phyloP scores from a whole-genome alignment of 2,888 invertebrate genomes.

The Drosophila infuscata region DNA sequence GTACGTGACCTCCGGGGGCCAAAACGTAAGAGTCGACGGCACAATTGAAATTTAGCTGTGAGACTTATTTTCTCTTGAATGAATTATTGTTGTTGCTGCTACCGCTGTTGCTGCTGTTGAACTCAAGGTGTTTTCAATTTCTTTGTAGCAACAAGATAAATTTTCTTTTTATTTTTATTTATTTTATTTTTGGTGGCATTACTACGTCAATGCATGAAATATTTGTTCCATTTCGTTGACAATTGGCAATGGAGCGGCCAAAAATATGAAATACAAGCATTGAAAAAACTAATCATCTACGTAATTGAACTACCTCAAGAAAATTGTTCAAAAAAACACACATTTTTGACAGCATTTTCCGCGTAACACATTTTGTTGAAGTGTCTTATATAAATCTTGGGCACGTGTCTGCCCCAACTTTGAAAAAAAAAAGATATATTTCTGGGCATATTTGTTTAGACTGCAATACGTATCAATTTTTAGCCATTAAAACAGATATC shows the following conservation, averaged over 20 bases:
- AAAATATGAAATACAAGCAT: not conserved
- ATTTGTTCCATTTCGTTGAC: constrained; percentile 71
- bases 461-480: not conserved
- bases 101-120: constrained; percentile 8
- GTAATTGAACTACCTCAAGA: constrained; percentile 44
- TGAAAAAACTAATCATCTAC: constrained; percentile 30
- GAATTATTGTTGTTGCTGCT: constrained; percentile 9
- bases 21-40: constrained; percentile 20
- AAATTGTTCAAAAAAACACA: constrained; percentile 22
- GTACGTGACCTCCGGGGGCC: constrained; percentile 19
- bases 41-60: constrained; percentile 60
- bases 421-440: constrained; percentile 5
- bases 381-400: constrained; percentile 58
- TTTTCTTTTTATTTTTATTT: constrained; percentile 31
- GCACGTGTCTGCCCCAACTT: constrained; percentile 46
- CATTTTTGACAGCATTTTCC: constrained; percentile 44
- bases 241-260: constrained; percentile 53
- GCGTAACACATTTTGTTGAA: constrained; percentile 30
- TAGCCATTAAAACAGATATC: not conserved
- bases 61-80: constrained; percentile 36
- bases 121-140: constrained; percentile 63
- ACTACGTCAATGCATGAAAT: constrained; percentile 73
- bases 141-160: constrained; percentile 24
- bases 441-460: not conserved
- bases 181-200: constrained; percentile 18